Base-by-base conservation (phyloP, 92 coral and sea anemone genomes). In the Anthopleura xanthogrammica region DNA sequence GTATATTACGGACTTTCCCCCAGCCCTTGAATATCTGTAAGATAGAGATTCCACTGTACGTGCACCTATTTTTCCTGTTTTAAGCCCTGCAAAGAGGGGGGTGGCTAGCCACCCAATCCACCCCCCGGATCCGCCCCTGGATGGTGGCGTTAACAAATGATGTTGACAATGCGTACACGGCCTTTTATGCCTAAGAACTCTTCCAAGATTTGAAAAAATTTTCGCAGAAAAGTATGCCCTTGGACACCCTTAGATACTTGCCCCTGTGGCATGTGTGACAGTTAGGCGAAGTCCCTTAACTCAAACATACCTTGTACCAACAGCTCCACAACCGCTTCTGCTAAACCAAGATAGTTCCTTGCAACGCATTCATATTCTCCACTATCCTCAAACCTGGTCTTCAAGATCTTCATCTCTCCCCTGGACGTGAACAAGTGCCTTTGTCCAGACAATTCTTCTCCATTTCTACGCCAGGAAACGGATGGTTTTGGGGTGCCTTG, bases 361-460 rank as follows among this genome's bases (percentile, higher is more conserved):
- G 90, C 92, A 0, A 83, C 85, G 72, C 94, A 91, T 42, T 91
- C 94, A 66, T 91, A 91, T 76, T 46, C 85, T 48, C 94, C 94
- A 1, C 85, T 83, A 74, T 91, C 94, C 19, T 91, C 85, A 76
- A 78, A 85, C 83, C 81, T 84, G 3, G 71, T 87, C 74, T 88
- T 83, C 73, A 16, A 79, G 19, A 91, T 79, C 16, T 50, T 83
- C 48, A 91, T 50, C 70, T 75, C 88, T 1, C 92, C 91, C 36
- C 83, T 78, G 48, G 77, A 75, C 12, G 80, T 75, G 50, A 64
- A 87, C 77, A 85, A 22, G 75, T 88, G 85, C 62, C 85, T 88
- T 17, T 20, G 23, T 13, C 92, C 90, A 64, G 23, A 46, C 52
- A 90, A 86, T 36, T 77, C 82, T 7, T 3, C 29, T 4, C 94